Evolutionary conservation across 2,113 vertebrate species (phyloP).

Genomic region (Meriones unguiculatus): DNA sequence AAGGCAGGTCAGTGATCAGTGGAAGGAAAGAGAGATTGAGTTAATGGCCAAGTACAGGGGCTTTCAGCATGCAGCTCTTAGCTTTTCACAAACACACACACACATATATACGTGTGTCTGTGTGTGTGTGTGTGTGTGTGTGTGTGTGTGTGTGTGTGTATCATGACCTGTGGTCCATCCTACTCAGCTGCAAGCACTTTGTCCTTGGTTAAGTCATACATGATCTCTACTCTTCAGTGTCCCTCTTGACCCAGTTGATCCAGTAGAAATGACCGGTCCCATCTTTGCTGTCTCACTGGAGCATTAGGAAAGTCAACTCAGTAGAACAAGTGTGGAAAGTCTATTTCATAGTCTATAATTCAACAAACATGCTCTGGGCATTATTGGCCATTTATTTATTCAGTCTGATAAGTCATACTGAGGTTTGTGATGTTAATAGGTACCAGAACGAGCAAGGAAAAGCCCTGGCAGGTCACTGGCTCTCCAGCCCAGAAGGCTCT

Average conservation of each 20-base stretch:
- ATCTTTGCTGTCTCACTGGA: background rate
- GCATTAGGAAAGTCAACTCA: background rate
- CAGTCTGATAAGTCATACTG: background rate
- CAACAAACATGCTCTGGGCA: background rate
- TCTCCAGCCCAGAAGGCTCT: fast-evolving
- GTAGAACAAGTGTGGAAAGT: background rate
- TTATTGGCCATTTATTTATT: background rate
- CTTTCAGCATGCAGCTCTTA: background rate
- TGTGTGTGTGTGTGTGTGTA: background rate
- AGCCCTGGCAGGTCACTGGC: fast-evolving
- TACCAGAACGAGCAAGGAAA: background rate
- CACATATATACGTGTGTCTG: no score
- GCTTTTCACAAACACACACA: no score
- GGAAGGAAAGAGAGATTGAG: fast-evolving
- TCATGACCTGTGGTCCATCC: fast-evolving
- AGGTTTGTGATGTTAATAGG: background rate
- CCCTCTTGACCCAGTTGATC: background rate
- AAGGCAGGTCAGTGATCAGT: fast-evolving
- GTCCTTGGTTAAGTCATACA: no score
- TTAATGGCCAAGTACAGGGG: fast-evolving
- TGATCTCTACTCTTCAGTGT: background rate
- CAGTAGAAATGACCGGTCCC: background rate
- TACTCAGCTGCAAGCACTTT: fast-evolving
- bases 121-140: no score
- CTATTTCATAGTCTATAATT: background rate